Evolutionary conservation across 2,113 vertebrate species (phyloP).

Genomic region (Proterorhinus semilunaris): DNA sequence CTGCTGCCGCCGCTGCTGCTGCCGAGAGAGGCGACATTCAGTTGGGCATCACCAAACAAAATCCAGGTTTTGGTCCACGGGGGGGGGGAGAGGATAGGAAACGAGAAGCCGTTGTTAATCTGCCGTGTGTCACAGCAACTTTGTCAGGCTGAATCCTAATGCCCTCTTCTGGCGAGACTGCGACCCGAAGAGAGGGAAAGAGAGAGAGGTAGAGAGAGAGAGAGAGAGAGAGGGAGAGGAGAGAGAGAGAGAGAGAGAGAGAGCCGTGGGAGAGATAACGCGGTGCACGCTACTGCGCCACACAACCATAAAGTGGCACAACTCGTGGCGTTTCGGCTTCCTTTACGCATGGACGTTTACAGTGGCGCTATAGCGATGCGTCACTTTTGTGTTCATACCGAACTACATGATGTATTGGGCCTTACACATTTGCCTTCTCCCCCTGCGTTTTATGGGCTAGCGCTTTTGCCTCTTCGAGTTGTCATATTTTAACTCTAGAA

Average conservation of each 20-base stretch:
- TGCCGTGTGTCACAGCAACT: constrained; percentile 70
- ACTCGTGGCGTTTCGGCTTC: no score
- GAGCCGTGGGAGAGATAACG: background rate
- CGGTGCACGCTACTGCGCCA: constrained; percentile 1
- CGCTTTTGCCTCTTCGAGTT: no score
- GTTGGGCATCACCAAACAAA: constrained; percentile 26
- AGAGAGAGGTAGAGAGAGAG: background rate
- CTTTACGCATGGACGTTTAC: no score
- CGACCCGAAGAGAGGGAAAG: constrained; percentile 39
- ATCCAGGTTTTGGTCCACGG: constrained; percentile 31
- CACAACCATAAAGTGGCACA: background rate
- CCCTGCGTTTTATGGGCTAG: no score
- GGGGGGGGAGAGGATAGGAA: constrained; percentile 27
- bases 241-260: background rate
- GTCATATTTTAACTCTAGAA: no score
- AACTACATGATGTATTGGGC: no score
- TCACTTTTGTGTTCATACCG: no score
- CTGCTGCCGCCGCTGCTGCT: background rate
- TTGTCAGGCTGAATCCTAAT: constrained; percentile 75
- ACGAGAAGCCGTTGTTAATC: constrained; percentile 61
- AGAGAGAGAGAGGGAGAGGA: background rate
- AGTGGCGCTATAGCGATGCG: no score
- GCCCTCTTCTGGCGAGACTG: constrained; percentile 79
- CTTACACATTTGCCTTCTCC: no score
- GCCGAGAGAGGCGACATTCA: constrained; percentile 18